Evolutionary conservation across 2,888 invertebrate species (phyloP), one percentile per base, ranked within the genome.

Genomic region (Morpho helenor): DNA sequence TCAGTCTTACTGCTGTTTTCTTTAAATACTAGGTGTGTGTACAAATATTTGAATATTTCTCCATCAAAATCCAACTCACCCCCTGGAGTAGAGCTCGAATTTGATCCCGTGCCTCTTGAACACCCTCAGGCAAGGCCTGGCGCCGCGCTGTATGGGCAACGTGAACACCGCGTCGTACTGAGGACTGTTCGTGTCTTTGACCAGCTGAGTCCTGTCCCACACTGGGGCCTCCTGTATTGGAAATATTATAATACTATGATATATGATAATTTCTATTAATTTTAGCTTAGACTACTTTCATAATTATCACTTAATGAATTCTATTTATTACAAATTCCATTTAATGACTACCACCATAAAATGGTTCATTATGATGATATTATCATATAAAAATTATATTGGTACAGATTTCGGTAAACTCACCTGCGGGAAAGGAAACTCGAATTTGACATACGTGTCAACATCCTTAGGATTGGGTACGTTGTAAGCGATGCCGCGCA

Each of bases 401-500:
- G 16, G n/a, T n/a, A n/a, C n/a, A n/a, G n/a, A n/a, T n/a, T n/a
- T 16, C 16, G 16, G 16, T 2, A 23, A 48, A 61, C 92, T 91
- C 78, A 96, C 96, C 77, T 93, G 93, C 23, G 98, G 98, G 82
- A 93, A 97, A 0, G 98, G 98, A 80, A 99, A 97, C 76, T 98
- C 98, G 73, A 96, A 95, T 77, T 95, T 96, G 8, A 99, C 96
- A 76, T 96, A 99, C 0, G 98, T 98, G 74, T 98, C 98, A 40
- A 97, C 92, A 61, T 98, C 97, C 76, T 96, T 96, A 0, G 97
- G 94, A 79, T 96, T 95, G 56, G 94, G 86, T 49, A 96, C 96
- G 80, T 93, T 94, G 84, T 96, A 97, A 69, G 96, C 96, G 62
- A 98, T 94, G 51, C 98, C 98, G 69, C 97, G 93, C 1, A 97